Evolutionary conservation across 1,140 invertebrate genomes (phyloP).

Genomic region (Pectinophora gossypiella): DNA sequence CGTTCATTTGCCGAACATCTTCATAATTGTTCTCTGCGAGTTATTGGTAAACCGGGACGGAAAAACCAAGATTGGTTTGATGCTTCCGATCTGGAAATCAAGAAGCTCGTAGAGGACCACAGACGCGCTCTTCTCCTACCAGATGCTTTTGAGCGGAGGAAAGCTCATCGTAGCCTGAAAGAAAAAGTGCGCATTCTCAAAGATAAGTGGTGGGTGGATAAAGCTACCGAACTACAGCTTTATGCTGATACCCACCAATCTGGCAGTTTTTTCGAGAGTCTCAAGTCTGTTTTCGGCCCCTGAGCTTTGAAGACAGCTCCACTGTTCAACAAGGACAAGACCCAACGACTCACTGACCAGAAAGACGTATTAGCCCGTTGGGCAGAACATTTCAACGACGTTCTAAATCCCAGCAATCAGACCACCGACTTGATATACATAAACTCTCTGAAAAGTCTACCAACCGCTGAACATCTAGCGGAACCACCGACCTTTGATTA

Average conservation of each 20-base stretch:
- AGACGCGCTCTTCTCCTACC: conserved; percentile 1
- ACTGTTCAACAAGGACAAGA: conserved; percentile 11
- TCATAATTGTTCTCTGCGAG: background rate
- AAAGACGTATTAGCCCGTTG: conserved; percentile 11
- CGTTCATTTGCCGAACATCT: background rate
- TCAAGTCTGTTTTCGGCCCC: conserved; percentile 13
- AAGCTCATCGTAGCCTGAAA: conserved; percentile 9
- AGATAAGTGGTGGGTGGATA: conserved; percentile 9
- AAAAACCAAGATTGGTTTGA: conserved; percentile 13
- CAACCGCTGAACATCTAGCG: conserved; percentile 7
- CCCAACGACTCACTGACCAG: conserved; percentile 6
- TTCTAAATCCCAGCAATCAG: conserved; percentile 14
- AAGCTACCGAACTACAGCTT: conserved; percentile 17
- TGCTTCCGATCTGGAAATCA: conserved; percentile 11
- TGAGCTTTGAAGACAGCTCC: conserved; percentile 11
- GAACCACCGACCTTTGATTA: conserved; percentile 11
- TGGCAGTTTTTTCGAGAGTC: conserved; percentile 19
- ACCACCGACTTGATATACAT: conserved; percentile 12
- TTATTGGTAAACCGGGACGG: background rate
- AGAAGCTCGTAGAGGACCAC: conserved; percentile 9
- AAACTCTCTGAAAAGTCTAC: conserved; percentile 1
- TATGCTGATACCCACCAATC: conserved; percentile 20
- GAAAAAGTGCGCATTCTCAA: conserved; percentile 16
- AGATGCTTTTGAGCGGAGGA: background rate
- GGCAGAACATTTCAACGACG: conserved; percentile 20